Percentiles rank a stretch among this genome's conserved stretches.
Conservation (phyloP, 2,888 invertebrate genomes). For the Dryocosmus kuriphilus region DNA sequence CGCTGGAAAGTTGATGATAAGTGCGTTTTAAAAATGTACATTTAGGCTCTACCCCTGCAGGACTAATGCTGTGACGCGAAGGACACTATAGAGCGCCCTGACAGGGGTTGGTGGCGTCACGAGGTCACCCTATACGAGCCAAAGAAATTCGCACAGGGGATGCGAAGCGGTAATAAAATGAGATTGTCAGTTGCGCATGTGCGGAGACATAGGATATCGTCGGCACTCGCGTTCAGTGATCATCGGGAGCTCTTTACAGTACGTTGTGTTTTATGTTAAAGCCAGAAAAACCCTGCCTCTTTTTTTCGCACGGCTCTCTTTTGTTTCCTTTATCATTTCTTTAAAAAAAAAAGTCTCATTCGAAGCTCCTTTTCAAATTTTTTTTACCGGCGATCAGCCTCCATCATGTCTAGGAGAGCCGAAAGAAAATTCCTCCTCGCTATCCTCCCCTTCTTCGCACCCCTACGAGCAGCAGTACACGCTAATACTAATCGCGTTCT, state of each 20-base stretch:
- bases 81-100: slow-evolving; percentile 11
- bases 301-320: slow-evolving; percentile 5
- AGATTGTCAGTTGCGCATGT: slow-evolving; percentile 58
- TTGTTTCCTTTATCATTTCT: neutral
- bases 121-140: slow-evolving; percentile 43
- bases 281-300: slow-evolving; percentile 19
- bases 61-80: slow-evolving; percentile 23
- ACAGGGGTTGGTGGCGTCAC: slow-evolving; percentile 37
- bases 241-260: slow-evolving; percentile 64
- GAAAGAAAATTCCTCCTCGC: slow-evolving; percentile 48
- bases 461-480: slow-evolving; percentile 43
- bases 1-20: neutral
- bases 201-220: slow-evolving; percentile 59
- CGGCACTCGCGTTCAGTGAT: slow-evolving; percentile 65
- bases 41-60: slow-evolving; percentile 4
- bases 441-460: slow-evolving; percentile 38
- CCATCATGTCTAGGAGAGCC: slow-evolving; percentile 28
- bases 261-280: slow-evolving; percentile 52
- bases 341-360: neutral
- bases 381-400: neutral
- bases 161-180: slow-evolving; percentile 58
- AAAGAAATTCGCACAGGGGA: slow-evolving; percentile 61
- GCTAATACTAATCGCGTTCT: slow-evolving; percentile 65
- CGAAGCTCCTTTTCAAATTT: neutral
- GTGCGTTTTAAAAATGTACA: neutral